phyloP scores from a whole-genome alignment of 2,113 vertebrate genomes.

The Naja naja region DNA sequence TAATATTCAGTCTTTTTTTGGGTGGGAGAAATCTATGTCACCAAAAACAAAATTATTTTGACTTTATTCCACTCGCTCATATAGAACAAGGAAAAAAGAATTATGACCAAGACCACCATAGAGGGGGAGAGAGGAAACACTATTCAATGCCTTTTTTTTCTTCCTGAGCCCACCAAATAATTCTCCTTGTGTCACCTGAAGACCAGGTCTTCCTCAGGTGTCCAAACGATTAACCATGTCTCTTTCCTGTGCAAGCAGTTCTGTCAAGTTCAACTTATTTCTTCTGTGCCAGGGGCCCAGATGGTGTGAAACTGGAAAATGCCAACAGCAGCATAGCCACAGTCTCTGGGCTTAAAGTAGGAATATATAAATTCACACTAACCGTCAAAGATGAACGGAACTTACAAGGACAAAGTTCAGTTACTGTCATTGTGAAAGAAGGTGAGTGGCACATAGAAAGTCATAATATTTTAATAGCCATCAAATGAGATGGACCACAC shows the following conservation, averaged over 20 bases:
- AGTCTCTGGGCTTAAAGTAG: conserved; percentile 89
- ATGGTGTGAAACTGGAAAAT: conserved; percentile 89
- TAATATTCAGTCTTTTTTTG: not conserved
- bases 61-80: not conserved
- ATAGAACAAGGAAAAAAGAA: not conserved
- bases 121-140: not conserved
- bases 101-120: not conserved
- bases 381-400: conserved; percentile 90
- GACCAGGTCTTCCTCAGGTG: not conserved
- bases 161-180: not conserved
- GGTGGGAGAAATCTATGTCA: not conserved
- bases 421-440: conserved; percentile 91
- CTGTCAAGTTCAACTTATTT: not conserved
- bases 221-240: not conserved
- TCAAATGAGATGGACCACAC: not conserved
- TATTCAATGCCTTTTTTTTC: not conserved
- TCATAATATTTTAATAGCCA: too few relatives aligned
- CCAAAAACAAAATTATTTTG: not conserved
- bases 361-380: conserved; percentile 87
- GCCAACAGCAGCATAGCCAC: conserved; percentile 84
- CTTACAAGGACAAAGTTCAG: conserved; percentile 83
- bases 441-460: conserved; percentile 65
- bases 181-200: not conserved
- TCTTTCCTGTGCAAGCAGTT: not conserved
- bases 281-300: conserved; percentile 79